These are phyloP conservation scores for Graptemys geographica DNA, from an alignment of 2,797 vertebrate species.

Conservation along the genomic window DNA sequence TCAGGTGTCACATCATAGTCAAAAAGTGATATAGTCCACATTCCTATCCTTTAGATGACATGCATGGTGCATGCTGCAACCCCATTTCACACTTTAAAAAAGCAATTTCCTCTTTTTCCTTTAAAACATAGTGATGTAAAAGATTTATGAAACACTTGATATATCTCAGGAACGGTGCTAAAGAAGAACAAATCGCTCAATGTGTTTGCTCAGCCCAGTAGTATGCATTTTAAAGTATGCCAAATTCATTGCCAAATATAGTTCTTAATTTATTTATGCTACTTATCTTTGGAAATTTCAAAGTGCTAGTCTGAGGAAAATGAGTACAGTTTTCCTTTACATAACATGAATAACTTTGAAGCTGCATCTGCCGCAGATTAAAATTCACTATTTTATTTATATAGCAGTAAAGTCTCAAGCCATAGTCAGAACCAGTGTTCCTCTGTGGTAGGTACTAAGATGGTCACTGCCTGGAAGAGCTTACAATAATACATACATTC, in stretches of 20 bases:
- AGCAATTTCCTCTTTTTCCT: conserved; percentile 57
- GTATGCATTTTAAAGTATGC: conserved; percentile 60
- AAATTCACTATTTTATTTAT: neutral
- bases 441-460: neutral
- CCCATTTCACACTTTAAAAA: conserved; percentile 56
- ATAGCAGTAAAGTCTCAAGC: conserved; percentile 2
- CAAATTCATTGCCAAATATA: conserved; percentile 67
- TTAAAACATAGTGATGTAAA: conserved; percentile 63
- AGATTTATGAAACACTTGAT: conserved; percentile 55
- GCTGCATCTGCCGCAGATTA: conserved; percentile 28
- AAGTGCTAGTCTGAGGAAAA: conserved; percentile 65
- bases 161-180: conserved; percentile 60
- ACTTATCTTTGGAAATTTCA: conserved; percentile 68
- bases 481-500: conserved; percentile 17
- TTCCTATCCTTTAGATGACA: conserved; percentile 70
- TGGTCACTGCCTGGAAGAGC: neutral
- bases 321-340: conserved; percentile 50
- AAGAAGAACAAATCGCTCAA: conserved; percentile 72
- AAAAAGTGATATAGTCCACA: conserved; percentile 63
- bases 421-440: neutral
- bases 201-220: conserved; percentile 69
- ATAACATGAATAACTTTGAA: conserved; percentile 47
- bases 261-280: conserved; percentile 68
- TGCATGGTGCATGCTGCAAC: conserved; percentile 47
- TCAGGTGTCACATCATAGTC: conserved; percentile 64